These are phyloP conservation scores for Dendrolimus kikuchii DNA, from an alignment of 1,140 invertebrate species.

Conservation along the genomic window DNA sequence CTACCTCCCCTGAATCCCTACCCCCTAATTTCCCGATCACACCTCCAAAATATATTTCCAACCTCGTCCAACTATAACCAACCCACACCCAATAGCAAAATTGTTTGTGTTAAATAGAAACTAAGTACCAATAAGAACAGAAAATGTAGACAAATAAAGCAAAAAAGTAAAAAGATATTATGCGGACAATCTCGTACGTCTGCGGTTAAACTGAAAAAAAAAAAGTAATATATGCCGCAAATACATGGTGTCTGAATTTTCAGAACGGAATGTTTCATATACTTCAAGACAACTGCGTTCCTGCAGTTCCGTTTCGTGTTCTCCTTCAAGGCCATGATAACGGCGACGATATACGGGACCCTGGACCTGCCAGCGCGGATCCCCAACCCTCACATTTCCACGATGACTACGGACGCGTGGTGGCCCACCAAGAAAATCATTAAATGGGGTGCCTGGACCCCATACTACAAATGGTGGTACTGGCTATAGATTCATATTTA, in stretches of 20 bases:
- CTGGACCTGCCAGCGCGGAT: slow-evolving; percentile 9
- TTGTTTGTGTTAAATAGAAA: no score
- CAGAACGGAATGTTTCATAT: slow-evolving; percentile 39
- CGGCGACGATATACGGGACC: slow-evolving; percentile 26
- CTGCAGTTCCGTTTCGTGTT: slow-evolving; percentile 41
- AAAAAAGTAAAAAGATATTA: no score
- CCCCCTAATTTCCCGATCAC: no score
- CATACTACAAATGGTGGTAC: slow-evolving; percentile 19
- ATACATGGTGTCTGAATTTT: slow-evolving; percentile 8
- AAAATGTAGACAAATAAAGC: no score
- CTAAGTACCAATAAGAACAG: no score
- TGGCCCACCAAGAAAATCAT: slow-evolving; percentile 22
- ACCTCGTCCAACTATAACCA: no score
- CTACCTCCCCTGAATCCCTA: no score
- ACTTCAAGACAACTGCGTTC: slow-evolving; percentile 36
- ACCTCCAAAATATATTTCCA: no score
- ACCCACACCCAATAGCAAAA: no score
- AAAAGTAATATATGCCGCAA: no score
- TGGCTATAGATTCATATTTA: slow-evolving; percentile 6
- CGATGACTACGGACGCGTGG: slow-evolving; percentile 26
- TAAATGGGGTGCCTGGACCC: slow-evolving; percentile 14
- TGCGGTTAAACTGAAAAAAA: no score
- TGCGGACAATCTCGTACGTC: no score
- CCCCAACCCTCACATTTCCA: slow-evolving; percentile 16
- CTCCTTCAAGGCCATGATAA: slow-evolving; percentile 32